These are phyloP conservation scores for Colius striatus DNA, from an alignment of 2,113 vertebrate species.

Conservation along the genomic window DNA sequence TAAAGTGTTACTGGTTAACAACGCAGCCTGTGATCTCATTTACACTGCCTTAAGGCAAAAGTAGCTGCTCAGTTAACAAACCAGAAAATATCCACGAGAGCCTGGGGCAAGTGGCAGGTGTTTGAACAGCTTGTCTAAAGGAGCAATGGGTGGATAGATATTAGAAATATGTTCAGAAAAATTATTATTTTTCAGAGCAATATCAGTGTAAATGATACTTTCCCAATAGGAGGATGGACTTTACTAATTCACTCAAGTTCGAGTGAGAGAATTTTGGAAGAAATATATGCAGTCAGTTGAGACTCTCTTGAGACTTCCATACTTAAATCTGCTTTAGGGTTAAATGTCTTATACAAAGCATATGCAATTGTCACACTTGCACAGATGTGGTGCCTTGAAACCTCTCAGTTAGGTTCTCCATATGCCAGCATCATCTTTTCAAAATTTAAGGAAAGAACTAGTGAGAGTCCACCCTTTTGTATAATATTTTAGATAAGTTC, in stretches of 20 bases:
- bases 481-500: not conserved
- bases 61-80: not conserved
- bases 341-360: not conserved
- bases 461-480: not conserved
- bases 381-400: not conserved
- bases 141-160: not conserved
- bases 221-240: not conserved
- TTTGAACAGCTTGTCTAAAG: not conserved
- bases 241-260: not conserved
- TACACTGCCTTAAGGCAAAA: not conserved
- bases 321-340: not conserved
- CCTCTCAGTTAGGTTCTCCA: not conserved
- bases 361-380: not conserved
- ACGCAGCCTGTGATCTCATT: not conserved
- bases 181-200: not conserved
- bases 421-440: not conserved
- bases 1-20: not conserved
- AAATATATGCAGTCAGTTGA: not conserved
- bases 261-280: not conserved
- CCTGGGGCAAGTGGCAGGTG: rapidly evolving
- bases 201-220: not conserved
- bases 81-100: not conserved
- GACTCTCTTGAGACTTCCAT: not conserved
- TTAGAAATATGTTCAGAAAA: not conserved
- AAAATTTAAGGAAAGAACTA: not conserved